Percentiles rank a stretch among this genome's conserved stretches.
Conservation (phyloP, 1,140 invertebrate species). For the Harpegnathos saltator region DNA sequence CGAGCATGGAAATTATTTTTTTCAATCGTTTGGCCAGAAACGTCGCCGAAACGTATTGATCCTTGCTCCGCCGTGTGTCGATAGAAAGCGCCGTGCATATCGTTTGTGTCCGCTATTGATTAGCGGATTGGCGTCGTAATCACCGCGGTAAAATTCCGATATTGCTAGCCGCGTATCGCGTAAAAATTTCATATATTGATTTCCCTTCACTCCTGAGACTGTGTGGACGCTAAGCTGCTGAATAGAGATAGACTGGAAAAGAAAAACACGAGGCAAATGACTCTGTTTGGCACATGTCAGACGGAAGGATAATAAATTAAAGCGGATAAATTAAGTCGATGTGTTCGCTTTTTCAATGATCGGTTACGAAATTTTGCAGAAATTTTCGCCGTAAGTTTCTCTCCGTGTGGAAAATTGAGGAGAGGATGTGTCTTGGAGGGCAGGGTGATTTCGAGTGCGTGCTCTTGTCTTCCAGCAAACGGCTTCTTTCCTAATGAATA, state of each 20-base stretch:
- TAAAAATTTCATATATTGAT: not conserved
- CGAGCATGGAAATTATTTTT: constrained; percentile 43
- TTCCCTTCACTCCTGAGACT: not conserved
- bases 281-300: not conserved
- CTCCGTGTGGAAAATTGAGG: too few species aligned
- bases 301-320: too few species aligned
- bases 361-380: too few species aligned
- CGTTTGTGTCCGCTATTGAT: not conserved
- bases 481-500: not conserved
- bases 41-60: constrained; percentile 27
- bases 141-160: not conserved
- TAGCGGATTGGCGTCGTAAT: not conserved
- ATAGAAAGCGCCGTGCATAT: constrained; percentile 4
- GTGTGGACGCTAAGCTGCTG: not conserved
- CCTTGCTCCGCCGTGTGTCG: not conserved
- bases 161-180: not conserved
- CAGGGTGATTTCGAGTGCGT: too few species aligned
- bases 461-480: too few species aligned
- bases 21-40: constrained; percentile 10
- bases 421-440: too few species aligned
- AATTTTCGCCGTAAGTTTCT: too few species aligned
- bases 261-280: not conserved
- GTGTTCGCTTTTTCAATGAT: too few species aligned
- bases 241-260: constrained; percentile 4
- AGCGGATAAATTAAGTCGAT: too few species aligned